phyloP scores from a whole-genome alignment of 2,888 invertebrate species.

The Drosophila robusta region DNA sequence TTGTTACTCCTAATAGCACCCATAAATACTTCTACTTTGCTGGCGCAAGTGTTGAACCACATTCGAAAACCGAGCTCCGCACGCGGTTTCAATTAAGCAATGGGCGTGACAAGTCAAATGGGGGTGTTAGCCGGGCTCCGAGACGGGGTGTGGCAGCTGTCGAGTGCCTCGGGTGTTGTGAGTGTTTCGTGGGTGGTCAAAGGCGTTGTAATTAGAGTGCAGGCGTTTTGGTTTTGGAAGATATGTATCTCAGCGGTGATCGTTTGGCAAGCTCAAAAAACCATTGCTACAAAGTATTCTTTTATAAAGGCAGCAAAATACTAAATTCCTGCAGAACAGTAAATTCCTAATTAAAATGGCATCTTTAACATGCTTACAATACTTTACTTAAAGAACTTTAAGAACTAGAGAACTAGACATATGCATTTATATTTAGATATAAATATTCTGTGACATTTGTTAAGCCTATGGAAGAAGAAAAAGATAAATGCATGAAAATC shows the following conservation, averaged over 20 bases:
- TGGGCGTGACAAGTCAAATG: constrained; percentile 55
- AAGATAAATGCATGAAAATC: too few species aligned
- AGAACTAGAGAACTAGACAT: too few species aligned
- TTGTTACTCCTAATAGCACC: constrained; percentile 46
- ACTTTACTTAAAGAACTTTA: too few species aligned
- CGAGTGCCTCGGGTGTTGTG: constrained; percentile 17
- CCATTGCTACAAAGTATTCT: too few species aligned
- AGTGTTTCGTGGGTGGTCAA: constrained; percentile 51
- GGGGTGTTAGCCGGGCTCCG: constrained; percentile 33
- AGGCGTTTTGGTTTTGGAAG: constrained; percentile 6
- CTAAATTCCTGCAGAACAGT: too few species aligned
- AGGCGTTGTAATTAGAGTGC: constrained; percentile 39
- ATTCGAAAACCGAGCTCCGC: constrained; percentile 44
- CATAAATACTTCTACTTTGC: constrained; percentile 44
- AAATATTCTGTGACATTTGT: too few species aligned
- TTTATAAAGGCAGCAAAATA: too few species aligned
- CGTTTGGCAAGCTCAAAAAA: too few species aligned
- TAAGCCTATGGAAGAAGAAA: too few species aligned
- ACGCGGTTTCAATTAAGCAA: constrained; percentile 63
- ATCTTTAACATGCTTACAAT: too few species aligned
- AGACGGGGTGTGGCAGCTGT: constrained; percentile 41
- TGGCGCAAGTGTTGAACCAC: constrained; percentile 20
- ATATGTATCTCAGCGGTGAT: background rate
- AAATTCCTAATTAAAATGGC: too few species aligned
- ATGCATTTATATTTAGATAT: too few species aligned